Percentiles rank a stretch among this genome's conserved stretches.
Evolutionary conservation across 2,797 vertebrate species (phyloP).

Genomic region (Bradypus variegatus): DNA sequence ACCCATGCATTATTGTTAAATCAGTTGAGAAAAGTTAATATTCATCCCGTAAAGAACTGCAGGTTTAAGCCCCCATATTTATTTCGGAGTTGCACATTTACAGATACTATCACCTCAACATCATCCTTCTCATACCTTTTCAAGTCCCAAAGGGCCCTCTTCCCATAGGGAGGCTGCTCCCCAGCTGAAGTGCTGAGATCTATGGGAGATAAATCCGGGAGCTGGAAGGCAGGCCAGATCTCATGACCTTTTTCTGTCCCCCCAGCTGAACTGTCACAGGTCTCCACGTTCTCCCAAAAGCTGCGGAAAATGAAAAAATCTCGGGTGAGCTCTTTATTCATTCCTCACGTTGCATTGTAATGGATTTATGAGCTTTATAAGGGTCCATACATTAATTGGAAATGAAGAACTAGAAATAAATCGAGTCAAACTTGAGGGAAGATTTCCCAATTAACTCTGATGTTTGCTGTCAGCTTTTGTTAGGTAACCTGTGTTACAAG

Average conservation of each 20-base stretch:
- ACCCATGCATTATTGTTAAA: background rate
- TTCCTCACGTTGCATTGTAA: background rate
- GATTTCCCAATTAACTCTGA: background rate
- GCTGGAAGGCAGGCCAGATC: too few relatives aligned
- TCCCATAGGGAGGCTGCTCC: too few relatives aligned
- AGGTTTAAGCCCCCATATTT: background rate
- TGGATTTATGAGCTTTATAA: background rate
- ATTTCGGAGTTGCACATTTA: background rate
- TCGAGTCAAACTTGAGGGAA: background rate
- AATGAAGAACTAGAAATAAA: background rate
- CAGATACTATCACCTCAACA: background rate
- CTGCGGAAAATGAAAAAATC: background rate
- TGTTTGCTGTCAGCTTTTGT: too few relatives aligned
- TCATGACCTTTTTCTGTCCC: too few relatives aligned
- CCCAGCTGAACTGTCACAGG: background rate
- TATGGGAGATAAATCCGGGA: too few relatives aligned
- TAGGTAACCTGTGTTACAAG: background rate
- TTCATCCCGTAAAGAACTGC: background rate
- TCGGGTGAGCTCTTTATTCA: background rate
- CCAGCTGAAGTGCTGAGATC: too few relatives aligned
- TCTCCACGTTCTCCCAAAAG: background rate
- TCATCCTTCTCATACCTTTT: background rate
- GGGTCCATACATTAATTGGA: background rate
- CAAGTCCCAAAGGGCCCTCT: too few relatives aligned
- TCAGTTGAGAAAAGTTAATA: background rate